Base-by-base conservation (phyloP, 2,888 invertebrate genomes). In the Epistrophe eligans region DNA sequence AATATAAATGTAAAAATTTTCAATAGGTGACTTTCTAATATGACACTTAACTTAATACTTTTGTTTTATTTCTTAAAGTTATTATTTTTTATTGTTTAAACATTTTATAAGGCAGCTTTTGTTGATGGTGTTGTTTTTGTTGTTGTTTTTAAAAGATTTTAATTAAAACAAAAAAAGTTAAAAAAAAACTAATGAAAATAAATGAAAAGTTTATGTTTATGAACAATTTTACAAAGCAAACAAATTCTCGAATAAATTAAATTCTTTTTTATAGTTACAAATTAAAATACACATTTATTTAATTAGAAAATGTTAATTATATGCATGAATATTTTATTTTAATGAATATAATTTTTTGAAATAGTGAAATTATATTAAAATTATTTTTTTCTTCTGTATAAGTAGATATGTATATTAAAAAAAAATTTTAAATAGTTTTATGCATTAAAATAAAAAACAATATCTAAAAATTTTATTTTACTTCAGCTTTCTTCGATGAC, bases 31-130 rank as follows among this genome's bases (percentile, higher is more conserved):
- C 74, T 83, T 64, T 84, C 88, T 88, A 91, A 91, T 92, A 92
- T 92, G 92, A 92, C 92, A 92, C 92, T 92, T 91, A 91, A 92
- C 90, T 91, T 91, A 91, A 91, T 92, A 92, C 91, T 91, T 91
- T 90, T 90, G 74, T 77, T 88, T 77, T 8, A 28, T 55, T 52
- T 55, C 24, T 24, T 52, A 35, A 58, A 28, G 52, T 17, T 60
- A 64, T 80, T 32, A 0, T 79, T 70, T 40, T n/a, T 52, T 62
- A 71, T 64, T 77, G 52, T 81, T 74, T 13, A 52, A 79, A 87
- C 50, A 79, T 77, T 64, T 64, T 24, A 64, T 71, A 73, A 64
- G 80, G 77, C 76, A 84, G 70, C 52, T 60, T 67, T 45, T 72
- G 70, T 38, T 70, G 28, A 17, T 55, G 80, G 88, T 84, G 80